Evolutionary conservation across 2,113 vertebrate species (phyloP).

Genomic region (Calypte anna): DNA sequence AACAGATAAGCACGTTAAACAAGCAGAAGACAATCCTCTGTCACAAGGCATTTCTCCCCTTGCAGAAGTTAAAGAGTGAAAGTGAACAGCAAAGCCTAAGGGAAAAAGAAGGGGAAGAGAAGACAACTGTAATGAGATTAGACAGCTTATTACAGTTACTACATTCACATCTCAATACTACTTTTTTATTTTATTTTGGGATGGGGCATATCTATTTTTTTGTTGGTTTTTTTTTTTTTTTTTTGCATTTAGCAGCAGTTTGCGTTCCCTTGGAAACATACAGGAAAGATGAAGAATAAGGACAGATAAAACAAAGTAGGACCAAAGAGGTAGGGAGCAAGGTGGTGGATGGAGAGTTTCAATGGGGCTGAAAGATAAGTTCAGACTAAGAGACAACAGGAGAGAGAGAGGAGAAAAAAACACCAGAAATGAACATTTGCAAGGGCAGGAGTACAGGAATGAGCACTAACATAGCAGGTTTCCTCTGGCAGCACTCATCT

Average conservation of each 20-base stretch:
- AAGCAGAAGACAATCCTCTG: not conserved
- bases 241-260: not conserved
- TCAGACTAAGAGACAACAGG: not conserved
- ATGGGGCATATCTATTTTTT: not conserved
- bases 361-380: not conserved
- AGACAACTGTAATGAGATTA: not conserved
- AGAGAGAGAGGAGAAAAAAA: not conserved
- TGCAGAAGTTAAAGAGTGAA: not conserved
- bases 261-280: not conserved
- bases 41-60: not conserved
- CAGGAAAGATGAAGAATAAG: not conserved
- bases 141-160: not conserved
- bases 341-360: not conserved
- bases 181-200: not conserved
- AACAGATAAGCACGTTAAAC: not conserved
- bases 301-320: not conserved
- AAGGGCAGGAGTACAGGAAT: not conserved
- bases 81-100: not conserved
- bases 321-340: not conserved
- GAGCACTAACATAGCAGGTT: accelerated
- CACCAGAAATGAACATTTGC: not conserved
- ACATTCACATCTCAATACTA: not conserved
- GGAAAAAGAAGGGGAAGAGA: not conserved
- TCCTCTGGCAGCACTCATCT: not conserved
- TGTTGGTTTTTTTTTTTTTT: too few relatives aligned